phyloP scores from a whole-genome alignment of 2,888 invertebrate genomes.

The Leptinotarsa tumamoca region DNA sequence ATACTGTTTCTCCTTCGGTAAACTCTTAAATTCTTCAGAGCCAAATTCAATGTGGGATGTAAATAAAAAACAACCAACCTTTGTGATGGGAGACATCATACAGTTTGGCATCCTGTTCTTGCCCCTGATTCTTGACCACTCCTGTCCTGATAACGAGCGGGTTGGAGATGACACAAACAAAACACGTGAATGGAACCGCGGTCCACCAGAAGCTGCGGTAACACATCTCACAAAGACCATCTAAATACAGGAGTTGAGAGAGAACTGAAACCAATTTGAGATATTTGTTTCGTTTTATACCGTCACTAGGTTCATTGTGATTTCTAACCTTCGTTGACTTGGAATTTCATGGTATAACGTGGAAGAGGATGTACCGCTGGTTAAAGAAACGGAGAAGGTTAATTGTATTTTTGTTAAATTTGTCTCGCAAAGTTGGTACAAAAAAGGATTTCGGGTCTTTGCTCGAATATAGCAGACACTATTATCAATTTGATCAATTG shows the following conservation, averaged over 20 bases:
- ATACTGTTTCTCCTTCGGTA: no score
- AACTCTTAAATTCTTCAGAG: no score
- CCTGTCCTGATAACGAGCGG: constrained; percentile 41
- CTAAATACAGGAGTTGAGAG: constrained; percentile 9
- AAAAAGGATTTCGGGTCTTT: constrained; percentile 23
- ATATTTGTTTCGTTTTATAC: constrained; percentile 33
- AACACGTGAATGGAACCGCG: constrained; percentile 21
- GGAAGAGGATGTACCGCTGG: constrained; percentile 38
- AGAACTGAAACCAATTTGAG: constrained; percentile 28
- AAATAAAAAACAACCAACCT: constrained; percentile 23
- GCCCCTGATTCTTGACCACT: constrained; percentile 44
- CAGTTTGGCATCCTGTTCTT: constrained; percentile 44
- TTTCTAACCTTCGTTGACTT: constrained; percentile 40
- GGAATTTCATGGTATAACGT: constrained; percentile 43
- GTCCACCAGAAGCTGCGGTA: constrained; percentile 14
- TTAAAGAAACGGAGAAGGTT: constrained; percentile 43
- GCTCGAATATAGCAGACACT: background rate
- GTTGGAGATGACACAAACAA: constrained; percentile 31
- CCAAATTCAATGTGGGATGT: no score
- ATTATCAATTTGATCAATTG: background rate
- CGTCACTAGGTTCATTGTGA: constrained; percentile 39
- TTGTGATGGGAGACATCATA: constrained; percentile 47
- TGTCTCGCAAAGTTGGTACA: constrained; percentile 15
- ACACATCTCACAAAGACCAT: constrained; percentile 32
- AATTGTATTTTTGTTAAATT: constrained; percentile 38